Evolutionary conservation across 2,113 vertebrate species (phyloP).

Genomic region (Myxocyprinus asiaticus): DNA sequence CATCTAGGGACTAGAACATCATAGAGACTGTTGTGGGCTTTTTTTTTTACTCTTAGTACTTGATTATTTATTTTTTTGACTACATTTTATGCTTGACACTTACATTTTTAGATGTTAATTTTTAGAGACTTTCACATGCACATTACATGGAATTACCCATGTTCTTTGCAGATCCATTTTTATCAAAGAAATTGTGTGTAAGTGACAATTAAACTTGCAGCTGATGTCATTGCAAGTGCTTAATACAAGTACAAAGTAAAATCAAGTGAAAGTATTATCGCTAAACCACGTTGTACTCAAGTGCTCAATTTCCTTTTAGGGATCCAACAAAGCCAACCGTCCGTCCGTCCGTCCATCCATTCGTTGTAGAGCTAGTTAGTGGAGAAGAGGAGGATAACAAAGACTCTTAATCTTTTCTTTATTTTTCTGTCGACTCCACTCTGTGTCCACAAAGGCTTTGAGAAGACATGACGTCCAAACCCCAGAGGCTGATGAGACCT

Average conservation of each 20-base stretch:
- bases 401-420: constrained; percentile 7
- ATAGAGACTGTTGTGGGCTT: too few species aligned
- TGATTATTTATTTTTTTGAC: too few species aligned
- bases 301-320: neutral
- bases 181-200: too few species aligned
- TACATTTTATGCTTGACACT: too few species aligned
- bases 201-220: neutral
- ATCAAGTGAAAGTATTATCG: neutral
- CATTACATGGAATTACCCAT: too few species aligned
- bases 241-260: neutral
- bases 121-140: too few species aligned
- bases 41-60: too few species aligned
- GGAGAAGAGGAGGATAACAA: neutral
- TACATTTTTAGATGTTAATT: too few species aligned
- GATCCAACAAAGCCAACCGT: neutral
- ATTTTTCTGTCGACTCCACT: neutral
- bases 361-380: neutral
- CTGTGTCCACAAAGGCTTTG: constrained; percentile 70
- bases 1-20: too few species aligned
- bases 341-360: neutral
- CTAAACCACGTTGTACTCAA: neutral
- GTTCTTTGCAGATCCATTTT: too few species aligned
- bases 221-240: neutral
- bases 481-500: constrained; percentile 70
- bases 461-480: constrained; percentile 75